Conservation (phyloP, 2,888 invertebrate genomes). For the Nysson spinosus region DNA sequence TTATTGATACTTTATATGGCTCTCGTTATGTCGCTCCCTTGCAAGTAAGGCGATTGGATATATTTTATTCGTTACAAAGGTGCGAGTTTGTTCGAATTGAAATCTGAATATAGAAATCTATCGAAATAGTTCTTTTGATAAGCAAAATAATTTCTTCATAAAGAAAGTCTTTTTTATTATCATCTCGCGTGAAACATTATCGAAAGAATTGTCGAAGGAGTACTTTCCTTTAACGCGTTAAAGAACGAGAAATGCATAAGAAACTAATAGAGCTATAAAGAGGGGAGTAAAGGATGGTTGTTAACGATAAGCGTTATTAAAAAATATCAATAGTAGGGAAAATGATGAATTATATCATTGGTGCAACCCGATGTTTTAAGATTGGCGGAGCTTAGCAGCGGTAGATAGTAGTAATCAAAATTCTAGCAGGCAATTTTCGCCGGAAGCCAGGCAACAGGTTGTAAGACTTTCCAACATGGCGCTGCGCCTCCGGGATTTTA, state of each 20-base stretch:
- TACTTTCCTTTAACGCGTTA: not conserved
- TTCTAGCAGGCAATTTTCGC: constrained; percentile 20
- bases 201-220: too few species aligned
- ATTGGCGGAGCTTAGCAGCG: constrained; percentile 12
- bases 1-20: constrained; percentile 41
- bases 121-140: too few species aligned
- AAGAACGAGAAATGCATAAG: not conserved
- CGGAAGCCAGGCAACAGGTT: constrained; percentile 47
- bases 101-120: too few species aligned
- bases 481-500: too few species aligned
- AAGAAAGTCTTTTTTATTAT: not conserved
- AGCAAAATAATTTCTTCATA: too few species aligned
- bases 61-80: not conserved
- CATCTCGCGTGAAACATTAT: not conserved
- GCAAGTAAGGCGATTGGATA: constrained; percentile 1
- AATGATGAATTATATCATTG: constrained; percentile 34
- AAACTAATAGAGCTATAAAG: not conserved
- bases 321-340: constrained; percentile 23
- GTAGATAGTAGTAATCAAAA: constrained; percentile 26
- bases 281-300: not conserved
- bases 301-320: constrained; percentile 9
- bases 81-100: not conserved
- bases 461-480: constrained; percentile 15
- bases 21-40: constrained; percentile 24
- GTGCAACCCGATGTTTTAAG: constrained; percentile 2